Base-by-base conservation (phyloP, 2,888 invertebrate genomes). In the Megastigmus dorsalis region DNA sequence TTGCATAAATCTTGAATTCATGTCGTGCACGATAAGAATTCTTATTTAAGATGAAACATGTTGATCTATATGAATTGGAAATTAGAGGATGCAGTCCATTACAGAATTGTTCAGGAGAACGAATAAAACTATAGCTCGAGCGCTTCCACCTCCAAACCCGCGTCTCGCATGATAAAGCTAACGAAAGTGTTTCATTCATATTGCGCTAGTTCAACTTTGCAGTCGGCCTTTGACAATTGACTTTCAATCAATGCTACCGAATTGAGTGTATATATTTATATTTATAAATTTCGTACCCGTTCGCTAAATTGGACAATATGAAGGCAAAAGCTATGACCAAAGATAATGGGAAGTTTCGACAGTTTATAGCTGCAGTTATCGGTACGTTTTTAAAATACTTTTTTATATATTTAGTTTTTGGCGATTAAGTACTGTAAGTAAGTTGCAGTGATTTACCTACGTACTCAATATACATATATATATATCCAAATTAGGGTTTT, bases 11-110 rank as follows among this genome's bases (percentile, higher is more conserved):
- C 28, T 54, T 7, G 28, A 6, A 54, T 5, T 9, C 50, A 26
- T 36, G 48, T 33, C 48, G n/a, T 36, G 13, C 5, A 33, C 36
- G 63, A 65, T 65, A 65, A 65, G 52, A 36, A 33, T 33, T 33
- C 10, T 38, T 38, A 36, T 50, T 33, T 26, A 18, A 48, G 28
- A 48, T 13, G 23, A 48, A 50, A 18, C 50, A 10, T 36, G n/a
- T 75, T 50, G 74, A 71, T 75, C 45, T 66, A 67, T 84, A 84
- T 84, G 84, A 82, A 84, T 81, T 80, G 75, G 78, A 80, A 65
- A 77, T 79, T 70, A 65, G 54, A 59, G 48, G 10, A 69, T 62
- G 69, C 36, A 52, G 6, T 10, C 26, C 15, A 41, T 41, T 15
- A 3, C 65, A 62, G 48, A 65, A n/a, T 30, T n/a, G 3, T 3